These are phyloP conservation scores for Drosophila nigrodunni DNA, from an alignment of 1,140 invertebrate genomes.

Conservation along the genomic window DNA sequence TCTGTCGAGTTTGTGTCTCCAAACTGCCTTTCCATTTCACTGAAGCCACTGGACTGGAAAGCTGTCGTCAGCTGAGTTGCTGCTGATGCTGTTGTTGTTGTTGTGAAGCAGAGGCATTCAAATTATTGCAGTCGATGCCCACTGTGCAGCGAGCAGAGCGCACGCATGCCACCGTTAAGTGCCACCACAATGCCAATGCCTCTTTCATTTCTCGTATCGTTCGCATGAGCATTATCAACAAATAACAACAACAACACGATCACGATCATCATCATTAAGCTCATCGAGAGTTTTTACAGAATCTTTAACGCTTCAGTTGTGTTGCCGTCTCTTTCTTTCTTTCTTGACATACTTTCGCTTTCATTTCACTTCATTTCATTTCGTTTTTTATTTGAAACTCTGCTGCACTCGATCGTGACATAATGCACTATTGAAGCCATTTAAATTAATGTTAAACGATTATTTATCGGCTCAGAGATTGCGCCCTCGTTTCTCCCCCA, in stretches of 20 bases:
- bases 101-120: background rate
- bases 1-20: conserved; percentile 3
- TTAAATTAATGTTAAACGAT: conserved; percentile 77
- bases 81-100: no score
- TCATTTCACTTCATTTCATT: conserved; percentile 35
- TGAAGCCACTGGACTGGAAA: conserved; percentile 65
- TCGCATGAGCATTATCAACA: conserved; percentile 6
- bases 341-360: conserved; percentile 76
- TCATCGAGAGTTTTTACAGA: conserved; percentile 50
- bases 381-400: conserved; percentile 53
- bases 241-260: background rate
- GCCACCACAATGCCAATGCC: conserved; percentile 48
- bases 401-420: conserved; percentile 68
- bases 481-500: background rate
- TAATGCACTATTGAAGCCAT: conserved; percentile 60
- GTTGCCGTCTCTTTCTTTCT: conserved; percentile 11
- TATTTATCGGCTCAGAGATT: conserved; percentile 60
- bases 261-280: conserved; percentile 2
- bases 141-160: conserved; percentile 1
- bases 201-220: conserved; percentile 32
- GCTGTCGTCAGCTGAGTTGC: conserved; percentile 18
- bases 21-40: conserved; percentile 66
- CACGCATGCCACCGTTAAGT: conserved; percentile 63
- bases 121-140: background rate
- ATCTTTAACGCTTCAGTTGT: conserved; percentile 67